Conservation (phyloP, 2,888 invertebrate genomes). For the Meteorus cinctellus region DNA sequence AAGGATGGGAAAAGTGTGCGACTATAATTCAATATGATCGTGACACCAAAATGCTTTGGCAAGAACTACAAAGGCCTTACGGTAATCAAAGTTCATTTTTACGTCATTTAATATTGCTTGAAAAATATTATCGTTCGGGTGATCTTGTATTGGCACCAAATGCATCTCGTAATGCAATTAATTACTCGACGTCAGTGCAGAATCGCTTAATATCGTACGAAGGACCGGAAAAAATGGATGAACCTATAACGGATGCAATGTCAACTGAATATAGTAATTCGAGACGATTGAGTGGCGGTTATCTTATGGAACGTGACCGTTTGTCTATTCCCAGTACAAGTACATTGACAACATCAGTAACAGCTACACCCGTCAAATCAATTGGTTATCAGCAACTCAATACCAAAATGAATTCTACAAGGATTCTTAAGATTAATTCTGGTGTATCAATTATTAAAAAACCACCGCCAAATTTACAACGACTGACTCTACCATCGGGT, state of each 20-base stretch:
- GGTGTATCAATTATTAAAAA: constrained; percentile 71
- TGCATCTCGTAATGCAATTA: constrained; percentile 83
- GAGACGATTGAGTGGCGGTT: constrained; percentile 68
- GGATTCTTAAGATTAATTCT: constrained; percentile 64
- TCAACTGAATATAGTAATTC: constrained; percentile 64
- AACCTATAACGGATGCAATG: constrained; percentile 66
- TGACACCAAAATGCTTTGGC: constrained; percentile 88
- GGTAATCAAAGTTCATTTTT: constrained; percentile 91
- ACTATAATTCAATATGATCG: constrained; percentile 87
- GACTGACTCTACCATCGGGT: constrained; percentile 60
- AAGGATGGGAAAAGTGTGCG: constrained; percentile 89
- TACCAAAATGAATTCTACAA: constrained; percentile 53
- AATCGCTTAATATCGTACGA: constrained; percentile 87
- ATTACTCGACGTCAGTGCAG: constrained; percentile 87
- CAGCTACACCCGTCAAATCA: constrained; percentile 35
- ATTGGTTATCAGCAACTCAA: constrained; percentile 25
- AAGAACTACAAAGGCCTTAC: constrained; percentile 88
- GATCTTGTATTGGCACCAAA: constrained; percentile 83
- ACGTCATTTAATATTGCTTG: constrained; percentile 85
- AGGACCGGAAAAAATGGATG: constrained; percentile 71
- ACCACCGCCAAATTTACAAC: constrained; percentile 68
- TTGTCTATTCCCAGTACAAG: constrained; percentile 56
- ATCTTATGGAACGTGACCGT: constrained; percentile 64
- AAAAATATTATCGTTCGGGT: constrained; percentile 88
- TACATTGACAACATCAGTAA: constrained; percentile 42